Evolutionary conservation across 2,113 vertebrate species (phyloP).

Genomic region (Solenodon paradoxus): DNA sequence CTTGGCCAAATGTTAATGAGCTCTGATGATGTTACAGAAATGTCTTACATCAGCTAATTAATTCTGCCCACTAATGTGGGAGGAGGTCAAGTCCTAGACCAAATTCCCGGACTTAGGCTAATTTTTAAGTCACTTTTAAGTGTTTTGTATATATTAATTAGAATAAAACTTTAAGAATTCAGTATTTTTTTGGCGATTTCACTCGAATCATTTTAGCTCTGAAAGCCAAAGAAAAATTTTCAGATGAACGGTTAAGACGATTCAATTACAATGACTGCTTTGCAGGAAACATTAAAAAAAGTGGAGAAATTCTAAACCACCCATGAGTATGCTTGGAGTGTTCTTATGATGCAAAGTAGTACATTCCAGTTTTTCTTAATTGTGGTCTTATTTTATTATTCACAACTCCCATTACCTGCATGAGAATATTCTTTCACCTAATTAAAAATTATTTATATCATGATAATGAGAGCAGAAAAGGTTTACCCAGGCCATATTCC

Average conservation of each 20-base stretch:
- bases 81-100: background rate
- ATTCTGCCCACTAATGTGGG: background rate
- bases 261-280: background rate
- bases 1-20: background rate
- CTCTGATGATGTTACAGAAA: background rate
- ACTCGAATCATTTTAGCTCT: background rate
- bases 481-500: background rate
- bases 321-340: background rate
- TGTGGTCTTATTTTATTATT: background rate
- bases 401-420: background rate
- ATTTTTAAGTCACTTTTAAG: background rate
- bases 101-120: background rate
- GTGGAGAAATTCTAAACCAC: background rate
- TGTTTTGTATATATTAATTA: background rate
- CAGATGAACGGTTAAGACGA: background rate
- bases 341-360: background rate
- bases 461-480: background rate
- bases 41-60: background rate
- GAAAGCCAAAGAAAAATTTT: background rate
- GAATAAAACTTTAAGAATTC: background rate
- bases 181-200: background rate
- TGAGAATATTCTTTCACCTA: background rate
- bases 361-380: background rate
- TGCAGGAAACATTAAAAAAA: background rate
- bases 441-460: conserved; percentile 3